These are phyloP conservation scores for Chaetogeoica ovagalla DNA, from an alignment of 2,888 invertebrate species.

Conservation along the genomic window DNA sequence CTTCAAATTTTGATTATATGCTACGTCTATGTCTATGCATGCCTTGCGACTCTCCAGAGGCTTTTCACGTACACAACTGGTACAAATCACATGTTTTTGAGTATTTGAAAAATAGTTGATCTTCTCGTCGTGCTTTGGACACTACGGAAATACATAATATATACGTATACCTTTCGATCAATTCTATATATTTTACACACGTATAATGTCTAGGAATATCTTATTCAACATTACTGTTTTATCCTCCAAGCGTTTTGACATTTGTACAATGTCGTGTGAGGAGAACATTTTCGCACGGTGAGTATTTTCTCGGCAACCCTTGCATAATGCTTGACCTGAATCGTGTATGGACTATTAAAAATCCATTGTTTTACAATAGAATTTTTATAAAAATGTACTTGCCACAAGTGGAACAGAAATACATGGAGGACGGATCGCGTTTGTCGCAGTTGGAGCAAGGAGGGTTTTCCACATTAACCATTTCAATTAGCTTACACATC, in stretches of 20 bases:
- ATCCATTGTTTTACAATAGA: background rate
- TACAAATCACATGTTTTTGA: conserved; percentile 72
- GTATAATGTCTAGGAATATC: conserved; percentile 57
- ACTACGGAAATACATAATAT: conserved; percentile 59
- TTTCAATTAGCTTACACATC: conserved; percentile 71
- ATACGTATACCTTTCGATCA: background rate
- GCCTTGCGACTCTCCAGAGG: conserved; percentile 69
- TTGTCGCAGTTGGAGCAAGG: conserved; percentile 80
- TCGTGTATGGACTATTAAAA: background rate
- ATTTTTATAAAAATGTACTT: conserved; percentile 55
- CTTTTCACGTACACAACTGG: conserved; percentile 74
- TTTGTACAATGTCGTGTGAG: conserved; percentile 71
- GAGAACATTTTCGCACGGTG: conserved; percentile 79
- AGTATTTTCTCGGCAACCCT: conserved; percentile 71
- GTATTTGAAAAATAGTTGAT: conserved; percentile 75
- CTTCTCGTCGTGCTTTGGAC: conserved; percentile 71
- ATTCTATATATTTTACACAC: conserved; percentile 67
- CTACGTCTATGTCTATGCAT: conserved; percentile 74
- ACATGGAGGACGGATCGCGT: conserved; percentile 71
- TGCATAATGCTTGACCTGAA: conserved; percentile 72
- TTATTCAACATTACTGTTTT: conserved; percentile 38
- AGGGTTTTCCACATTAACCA: conserved; percentile 72
- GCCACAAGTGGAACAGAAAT: conserved; percentile 78
- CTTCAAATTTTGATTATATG: conserved; percentile 72
- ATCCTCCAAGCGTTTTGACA: conserved; percentile 63